A percentile compares a stretch with the other conserved stretches of the same genome.
phyloP scores from a whole-genome alignment of 2,113 vertebrate genomes.

The Clarias magur region DNA sequence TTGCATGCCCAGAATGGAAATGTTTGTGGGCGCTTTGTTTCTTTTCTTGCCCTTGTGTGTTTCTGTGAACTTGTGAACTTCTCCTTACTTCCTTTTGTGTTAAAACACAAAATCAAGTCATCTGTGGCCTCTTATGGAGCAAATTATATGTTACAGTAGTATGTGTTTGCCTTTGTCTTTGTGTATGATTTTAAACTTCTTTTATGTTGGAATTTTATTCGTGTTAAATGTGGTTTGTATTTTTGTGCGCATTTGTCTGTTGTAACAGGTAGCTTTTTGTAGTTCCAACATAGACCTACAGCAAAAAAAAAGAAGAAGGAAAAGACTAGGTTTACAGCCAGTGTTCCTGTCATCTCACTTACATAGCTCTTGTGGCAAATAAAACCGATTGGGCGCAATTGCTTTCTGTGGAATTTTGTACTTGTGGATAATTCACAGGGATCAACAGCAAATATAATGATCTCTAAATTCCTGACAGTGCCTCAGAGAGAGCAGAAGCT shows the following conservation, averaged over 20 bases:
- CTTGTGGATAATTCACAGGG: slow-evolving; percentile 59
- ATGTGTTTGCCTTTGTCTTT: slow-evolving; percentile 55
- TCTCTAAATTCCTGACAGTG: slow-evolving; percentile 55
- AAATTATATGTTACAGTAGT: slow-evolving; percentile 64
- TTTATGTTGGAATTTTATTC: slow-evolving; percentile 60
- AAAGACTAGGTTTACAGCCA: slow-evolving; percentile 67
- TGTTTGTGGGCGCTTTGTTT: slow-evolving; percentile 62
- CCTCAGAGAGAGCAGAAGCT: slow-evolving; percentile 54
- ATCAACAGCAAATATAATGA: slow-evolving; percentile 69
- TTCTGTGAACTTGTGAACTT: slow-evolving; percentile 67
- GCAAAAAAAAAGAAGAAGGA: slow-evolving; percentile 46
- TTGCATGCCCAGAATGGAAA: slow-evolving; percentile 83
- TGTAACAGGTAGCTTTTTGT: slow-evolving; percentile 62
- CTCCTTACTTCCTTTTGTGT: slow-evolving; percentile 47
- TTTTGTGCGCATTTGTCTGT: slow-evolving; percentile 54
- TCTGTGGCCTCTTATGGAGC: slow-evolving; percentile 68
- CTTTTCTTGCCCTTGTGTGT: slow-evolving; percentile 69
- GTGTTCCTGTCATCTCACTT: slow-evolving; percentile 73
- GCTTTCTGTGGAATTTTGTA: slow-evolving; percentile 63
- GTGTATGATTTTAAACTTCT: slow-evolving; percentile 66
- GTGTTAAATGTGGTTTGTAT: slow-evolving; percentile 72
- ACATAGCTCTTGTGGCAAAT: slow-evolving; percentile 54
- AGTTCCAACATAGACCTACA: slow-evolving; percentile 66
- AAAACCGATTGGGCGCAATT: slow-evolving; percentile 59
- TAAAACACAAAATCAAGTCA: slow-evolving; percentile 62